Evolutionary conservation across 2,888 invertebrate species (phyloP).

Genomic region (Drosophila eohydei): DNA sequence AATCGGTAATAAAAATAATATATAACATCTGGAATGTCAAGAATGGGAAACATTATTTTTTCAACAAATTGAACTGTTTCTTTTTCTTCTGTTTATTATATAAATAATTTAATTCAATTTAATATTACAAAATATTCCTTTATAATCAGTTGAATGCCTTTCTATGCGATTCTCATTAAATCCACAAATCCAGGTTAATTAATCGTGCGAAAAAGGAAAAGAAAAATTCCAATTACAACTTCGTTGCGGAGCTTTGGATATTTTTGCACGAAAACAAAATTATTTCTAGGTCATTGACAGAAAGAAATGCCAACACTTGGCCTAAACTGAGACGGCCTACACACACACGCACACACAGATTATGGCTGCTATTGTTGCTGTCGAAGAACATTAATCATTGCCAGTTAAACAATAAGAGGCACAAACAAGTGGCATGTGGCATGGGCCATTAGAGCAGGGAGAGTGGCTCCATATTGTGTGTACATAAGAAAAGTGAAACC

Average conservation of each 20-base stretch:
- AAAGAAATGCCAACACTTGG: constrained; percentile 57
- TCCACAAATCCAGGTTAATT: constrained; percentile 22
- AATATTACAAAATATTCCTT: not conserved
- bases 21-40: not conserved
- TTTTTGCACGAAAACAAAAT: constrained; percentile 21
- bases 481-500: constrained; percentile 59
- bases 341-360: constrained; percentile 3
- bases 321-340: constrained; percentile 6
- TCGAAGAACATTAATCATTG: constrained; percentile 68
- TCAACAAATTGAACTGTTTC: not conserved
- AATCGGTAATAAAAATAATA: not conserved
- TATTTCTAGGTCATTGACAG: constrained; percentile 72
- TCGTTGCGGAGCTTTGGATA: not conserved
- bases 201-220: constrained; percentile 6
- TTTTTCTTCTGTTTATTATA: not conserved
- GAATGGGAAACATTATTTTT: not conserved
- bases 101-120: no score
- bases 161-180: constrained; percentile 15
- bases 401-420: constrained; percentile 72
- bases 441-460: not conserved
- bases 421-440: constrained; percentile 47
- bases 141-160: not conserved
- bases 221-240: constrained; percentile 38
- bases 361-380: constrained; percentile 31
- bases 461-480: constrained; percentile 8